phyloP scores from a whole-genome alignment of 2,888 invertebrate genomes.

The Prionchulus punctatus region DNA sequence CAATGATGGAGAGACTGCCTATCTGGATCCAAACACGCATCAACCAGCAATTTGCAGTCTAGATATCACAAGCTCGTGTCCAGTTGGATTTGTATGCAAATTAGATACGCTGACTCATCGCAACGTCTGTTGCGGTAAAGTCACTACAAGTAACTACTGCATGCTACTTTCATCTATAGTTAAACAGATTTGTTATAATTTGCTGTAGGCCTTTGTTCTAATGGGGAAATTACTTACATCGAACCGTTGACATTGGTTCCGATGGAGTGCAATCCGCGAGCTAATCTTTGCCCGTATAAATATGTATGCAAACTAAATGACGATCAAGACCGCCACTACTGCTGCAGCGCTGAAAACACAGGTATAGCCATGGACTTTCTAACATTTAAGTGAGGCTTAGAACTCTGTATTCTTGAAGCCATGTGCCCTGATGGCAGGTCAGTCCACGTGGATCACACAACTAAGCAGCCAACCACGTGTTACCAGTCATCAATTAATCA shows the following conservation, averaged over 20 bases:
- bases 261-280: too few relatives aligned
- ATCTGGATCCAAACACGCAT: background rate
- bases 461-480: background rate
- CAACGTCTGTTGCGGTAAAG: background rate
- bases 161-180: too few relatives aligned
- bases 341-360: constrained; percentile 10
- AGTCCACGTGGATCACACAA: background rate
- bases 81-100: background rate
- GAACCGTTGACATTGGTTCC: constrained; percentile 1
- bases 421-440: background rate
- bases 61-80: background rate
- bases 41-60: background rate
- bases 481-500: background rate
- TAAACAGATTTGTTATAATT: too few relatives aligned
- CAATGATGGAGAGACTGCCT: background rate
- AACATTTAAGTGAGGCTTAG: background rate
- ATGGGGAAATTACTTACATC: constrained; percentile 4
- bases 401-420: background rate
- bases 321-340: constrained; percentile 4
- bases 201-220: constrained; percentile 16
- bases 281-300: too few relatives aligned
- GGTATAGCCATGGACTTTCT: background rate
- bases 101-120: background rate
- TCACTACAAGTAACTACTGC: background rate
- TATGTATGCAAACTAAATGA: too few relatives aligned